Conservation (phyloP, 2,797 vertebrate species). For the Alauda arvensis region DNA sequence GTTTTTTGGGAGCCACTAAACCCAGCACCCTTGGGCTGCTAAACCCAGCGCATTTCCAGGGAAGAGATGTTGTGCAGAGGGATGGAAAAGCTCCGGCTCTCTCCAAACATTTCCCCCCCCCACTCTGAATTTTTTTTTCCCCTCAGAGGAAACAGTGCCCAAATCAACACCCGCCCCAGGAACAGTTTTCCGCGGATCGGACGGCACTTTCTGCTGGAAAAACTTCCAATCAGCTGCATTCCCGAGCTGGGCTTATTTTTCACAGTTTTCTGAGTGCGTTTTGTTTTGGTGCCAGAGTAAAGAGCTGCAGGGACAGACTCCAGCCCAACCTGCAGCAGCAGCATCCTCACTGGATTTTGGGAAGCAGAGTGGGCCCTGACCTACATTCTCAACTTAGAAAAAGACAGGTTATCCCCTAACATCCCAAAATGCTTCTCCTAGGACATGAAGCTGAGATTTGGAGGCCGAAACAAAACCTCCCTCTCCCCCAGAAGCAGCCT, state of each 20-base stretch:
- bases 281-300: constrained; percentile 57
- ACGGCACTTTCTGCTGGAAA: constrained; percentile 33
- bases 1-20: rapidly evolving
- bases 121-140: not conserved
- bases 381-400: not conserved
- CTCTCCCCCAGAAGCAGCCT: not conserved
- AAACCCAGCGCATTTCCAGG: not conserved
- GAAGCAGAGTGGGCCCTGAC: not conserved
- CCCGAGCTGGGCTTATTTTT: constrained; percentile 38
- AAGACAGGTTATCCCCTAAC: not conserved
- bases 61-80: not conserved
- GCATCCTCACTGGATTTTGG: not conserved
- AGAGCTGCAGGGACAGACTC: constrained; percentile 34
- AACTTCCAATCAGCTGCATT: constrained; percentile 47
- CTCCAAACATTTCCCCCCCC: not conserved
- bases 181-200: not conserved
- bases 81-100: not conserved
- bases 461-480: not conserved
- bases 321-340: constrained; percentile 25
- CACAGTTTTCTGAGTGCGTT: constrained; percentile 40
- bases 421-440: rapidly evolving
- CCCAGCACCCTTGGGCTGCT: rapidly evolving
- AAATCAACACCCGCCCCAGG: constrained; percentile 34
- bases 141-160: constrained; percentile 20
- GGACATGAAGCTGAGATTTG: rapidly evolving